Percentiles rank a stretch among this genome's conserved stretches.
phyloP scores from a whole-genome alignment of 30 jellyfish, hydroid and myxozoan genomes.

The Morbakka virulenta region DNA sequence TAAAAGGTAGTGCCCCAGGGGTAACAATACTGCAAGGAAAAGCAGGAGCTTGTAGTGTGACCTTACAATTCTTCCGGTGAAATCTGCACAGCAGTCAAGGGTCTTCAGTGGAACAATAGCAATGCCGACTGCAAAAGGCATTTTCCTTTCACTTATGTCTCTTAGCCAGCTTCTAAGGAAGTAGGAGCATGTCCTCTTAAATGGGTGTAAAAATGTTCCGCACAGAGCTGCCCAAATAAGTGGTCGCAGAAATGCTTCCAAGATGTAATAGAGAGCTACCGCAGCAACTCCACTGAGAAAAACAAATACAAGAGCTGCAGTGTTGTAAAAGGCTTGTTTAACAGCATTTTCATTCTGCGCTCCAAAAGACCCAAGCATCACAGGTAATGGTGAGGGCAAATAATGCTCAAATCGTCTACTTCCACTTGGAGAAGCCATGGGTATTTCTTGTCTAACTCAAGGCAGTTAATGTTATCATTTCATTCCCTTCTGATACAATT shows the following conservation, averaged over 20 bases:
- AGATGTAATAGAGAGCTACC: slow-evolving; percentile 66
- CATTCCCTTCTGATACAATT: no score
- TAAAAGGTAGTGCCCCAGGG: slow-evolving; percentile 53
- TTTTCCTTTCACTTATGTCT: slow-evolving; percentile 51
- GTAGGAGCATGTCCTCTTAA: slow-evolving; percentile 71
- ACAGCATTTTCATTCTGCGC: slow-evolving; percentile 85
- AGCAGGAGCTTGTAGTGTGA: slow-evolving; percentile 44
- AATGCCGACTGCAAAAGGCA: slow-evolving; percentile 86
- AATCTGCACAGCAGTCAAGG: slow-evolving; percentile 55
- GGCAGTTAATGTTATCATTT: no score
- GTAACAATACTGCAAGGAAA: slow-evolving; percentile 49
- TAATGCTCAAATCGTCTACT: slow-evolving; percentile 19
- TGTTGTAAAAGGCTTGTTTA: slow-evolving; percentile 86
- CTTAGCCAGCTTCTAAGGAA: slow-evolving; percentile 70
- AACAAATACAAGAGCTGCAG: slow-evolving; percentile 92
- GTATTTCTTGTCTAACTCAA: not conserved
- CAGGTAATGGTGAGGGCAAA: slow-evolving; percentile 75
- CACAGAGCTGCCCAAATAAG: slow-evolving; percentile 93
- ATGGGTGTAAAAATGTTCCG: slow-evolving; percentile 89
- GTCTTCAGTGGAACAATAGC: slow-evolving; percentile 63
- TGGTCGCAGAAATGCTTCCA: slow-evolving; percentile 90
- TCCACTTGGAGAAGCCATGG: not conserved
- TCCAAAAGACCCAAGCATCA: slow-evolving; percentile 65
- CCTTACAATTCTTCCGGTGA: slow-evolving; percentile 53
- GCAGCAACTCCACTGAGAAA: slow-evolving; percentile 72